A percentile compares a stretch with the other conserved stretches of the same genome.
phyloP scores from a whole-genome alignment of 2,888 invertebrate species.

The Eupithecia subfuscata region DNA sequence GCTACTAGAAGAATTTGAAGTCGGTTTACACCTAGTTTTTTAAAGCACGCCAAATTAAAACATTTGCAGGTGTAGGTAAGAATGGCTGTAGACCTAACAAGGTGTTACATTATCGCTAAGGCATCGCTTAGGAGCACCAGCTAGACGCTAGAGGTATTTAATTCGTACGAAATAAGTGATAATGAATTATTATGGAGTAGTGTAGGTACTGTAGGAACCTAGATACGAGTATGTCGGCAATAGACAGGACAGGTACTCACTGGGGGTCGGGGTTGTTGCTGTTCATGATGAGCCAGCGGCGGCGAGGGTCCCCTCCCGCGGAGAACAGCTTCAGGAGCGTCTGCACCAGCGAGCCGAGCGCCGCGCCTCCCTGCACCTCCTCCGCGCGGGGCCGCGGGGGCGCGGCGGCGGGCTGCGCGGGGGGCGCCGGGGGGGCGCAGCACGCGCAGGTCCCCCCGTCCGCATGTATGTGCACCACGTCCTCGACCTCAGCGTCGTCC shows the following conservation, averaged over 20 bases:
- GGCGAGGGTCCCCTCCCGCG: neutral
- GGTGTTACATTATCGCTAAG: too few relatives aligned
- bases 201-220: too few relatives aligned
- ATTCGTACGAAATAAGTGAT: too few relatives aligned
- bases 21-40: too few relatives aligned
- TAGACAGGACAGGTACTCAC: neutral
- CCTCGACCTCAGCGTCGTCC: neutral
- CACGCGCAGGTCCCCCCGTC: neutral
- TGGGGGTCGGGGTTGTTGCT: neutral
- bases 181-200: too few relatives aligned
- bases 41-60: too few relatives aligned
- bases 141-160: too few relatives aligned
- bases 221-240: neutral
- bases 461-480: neutral
- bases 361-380: neutral
- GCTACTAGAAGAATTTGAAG: too few relatives aligned
- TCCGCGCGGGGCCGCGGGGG: neutral
- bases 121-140: too few relatives aligned
- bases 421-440: neutral
- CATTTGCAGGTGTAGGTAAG: too few relatives aligned
- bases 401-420: neutral
- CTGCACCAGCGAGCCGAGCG: neutral
- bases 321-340: neutral
- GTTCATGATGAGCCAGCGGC: conserved; percentile 7
- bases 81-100: too few relatives aligned